phyloP scores from a whole-genome alignment of 2,888 invertebrate species.

The Tiliacea citrago region DNA sequence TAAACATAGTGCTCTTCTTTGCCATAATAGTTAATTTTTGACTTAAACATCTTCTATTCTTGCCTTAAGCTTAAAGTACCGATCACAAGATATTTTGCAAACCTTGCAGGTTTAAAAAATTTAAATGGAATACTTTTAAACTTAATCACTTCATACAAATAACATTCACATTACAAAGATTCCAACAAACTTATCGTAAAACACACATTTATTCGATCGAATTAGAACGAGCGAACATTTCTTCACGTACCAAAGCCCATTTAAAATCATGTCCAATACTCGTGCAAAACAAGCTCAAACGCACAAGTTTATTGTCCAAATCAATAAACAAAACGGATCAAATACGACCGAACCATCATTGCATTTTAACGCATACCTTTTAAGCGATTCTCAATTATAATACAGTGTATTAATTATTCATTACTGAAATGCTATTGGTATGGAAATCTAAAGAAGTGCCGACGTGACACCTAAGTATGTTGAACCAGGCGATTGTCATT shows the following conservation, averaged over 20 bases:
- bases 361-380: constrained; percentile 59
- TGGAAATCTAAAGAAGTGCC: constrained; percentile 78
- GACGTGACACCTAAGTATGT: constrained; percentile 75
- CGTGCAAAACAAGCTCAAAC: constrained; percentile 45
- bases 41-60: not conserved
- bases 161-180: constrained; percentile 4
- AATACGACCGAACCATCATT: constrained; percentile 28
- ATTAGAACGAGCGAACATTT: constrained; percentile 43
- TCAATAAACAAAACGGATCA: constrained; percentile 24
- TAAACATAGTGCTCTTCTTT: not conserved
- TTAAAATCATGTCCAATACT: constrained; percentile 41
- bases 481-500: constrained; percentile 75
- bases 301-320: constrained; percentile 5
- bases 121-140: not conserved
- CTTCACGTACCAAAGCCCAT: constrained; percentile 43
- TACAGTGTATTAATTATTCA: constrained; percentile 69
- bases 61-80: not conserved
- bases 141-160: not conserved
- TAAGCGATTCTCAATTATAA: constrained; percentile 64
- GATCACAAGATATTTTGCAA: too few species aligned
- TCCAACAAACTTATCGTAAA: constrained; percentile 33
- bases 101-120: not conserved
- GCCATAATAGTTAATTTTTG: not conserved
- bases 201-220: constrained; percentile 23
- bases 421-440: constrained; percentile 70